Percentiles rank a stretch among this genome's conserved stretches.
Conservation (phyloP, 1,140 invertebrate species). For the Wiebesia pumilae region DNA sequence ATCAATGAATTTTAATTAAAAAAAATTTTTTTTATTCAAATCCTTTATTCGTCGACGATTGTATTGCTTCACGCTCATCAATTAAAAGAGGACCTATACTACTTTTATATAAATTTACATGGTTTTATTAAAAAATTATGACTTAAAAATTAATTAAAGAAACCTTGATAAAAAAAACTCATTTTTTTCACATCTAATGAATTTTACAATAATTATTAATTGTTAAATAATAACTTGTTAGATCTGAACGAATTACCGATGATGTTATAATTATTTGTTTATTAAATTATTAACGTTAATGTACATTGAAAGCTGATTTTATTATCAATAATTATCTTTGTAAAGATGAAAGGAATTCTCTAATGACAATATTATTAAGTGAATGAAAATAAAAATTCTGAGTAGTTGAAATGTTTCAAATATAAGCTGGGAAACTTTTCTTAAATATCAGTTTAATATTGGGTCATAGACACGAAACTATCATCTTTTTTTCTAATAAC, state of each 20-base stretch:
- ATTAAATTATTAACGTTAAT: no score
- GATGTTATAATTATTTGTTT: not conserved
- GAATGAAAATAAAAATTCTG: no score
- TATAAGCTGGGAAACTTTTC: no score
- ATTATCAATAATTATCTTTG: no score
- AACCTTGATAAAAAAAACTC: not conserved
- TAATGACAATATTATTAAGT: no score
- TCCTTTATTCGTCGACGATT: not conserved
- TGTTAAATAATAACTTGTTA: not conserved
- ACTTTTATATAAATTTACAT: not conserved
- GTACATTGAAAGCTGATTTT: no score
- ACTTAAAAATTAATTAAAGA: not conserved
- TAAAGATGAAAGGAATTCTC: no score
- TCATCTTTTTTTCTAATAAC: no score
- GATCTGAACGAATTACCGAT: not conserved
- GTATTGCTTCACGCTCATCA: not conserved
- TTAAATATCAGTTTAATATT: no score
- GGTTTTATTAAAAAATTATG: not conserved
- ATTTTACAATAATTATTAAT: not conserved
- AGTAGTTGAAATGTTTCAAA: no score
- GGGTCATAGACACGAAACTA: no score
- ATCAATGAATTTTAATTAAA: not conserved
- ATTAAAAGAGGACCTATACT: not conserved
- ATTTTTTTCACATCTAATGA: not conserved
- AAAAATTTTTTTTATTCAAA: not conserved